Conservation (phyloP, 2,113 vertebrate species). For the Cyanoliseus patagonus region DNA sequence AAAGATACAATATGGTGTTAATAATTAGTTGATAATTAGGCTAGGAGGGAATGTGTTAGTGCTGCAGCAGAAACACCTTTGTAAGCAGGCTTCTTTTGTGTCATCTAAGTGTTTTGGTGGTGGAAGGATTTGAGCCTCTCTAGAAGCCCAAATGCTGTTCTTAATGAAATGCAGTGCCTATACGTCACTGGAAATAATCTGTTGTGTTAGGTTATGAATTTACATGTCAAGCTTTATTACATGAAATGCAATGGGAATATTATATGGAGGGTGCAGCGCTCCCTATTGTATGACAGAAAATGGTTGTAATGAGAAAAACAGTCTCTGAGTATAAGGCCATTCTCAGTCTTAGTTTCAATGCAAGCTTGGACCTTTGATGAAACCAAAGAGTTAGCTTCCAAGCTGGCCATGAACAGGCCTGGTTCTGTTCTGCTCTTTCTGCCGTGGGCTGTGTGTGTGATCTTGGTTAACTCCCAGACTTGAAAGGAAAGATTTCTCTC, state of each 20-base stretch:
- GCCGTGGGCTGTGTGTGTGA: not conserved
- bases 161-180: not conserved
- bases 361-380: not conserved
- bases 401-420: not conserved
- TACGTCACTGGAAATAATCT: not conserved
- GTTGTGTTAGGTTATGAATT: not conserved
- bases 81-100: not conserved
- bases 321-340: not conserved
- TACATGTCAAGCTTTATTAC: not conserved
- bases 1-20: not conserved
- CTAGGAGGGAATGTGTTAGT: not conserved
- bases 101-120: not conserved
- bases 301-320: not conserved
- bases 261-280: not conserved
- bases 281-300: not conserved
- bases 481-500: constrained; percentile 31
- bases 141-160: not conserved
- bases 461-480: constrained; percentile 10
- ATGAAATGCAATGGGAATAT: not conserved
- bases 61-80: not conserved
- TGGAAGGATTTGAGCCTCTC: not conserved
- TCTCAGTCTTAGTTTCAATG: not conserved
- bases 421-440: not conserved
- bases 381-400: not conserved
- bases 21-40: not conserved